Evolutionary conservation across 2,888 invertebrate species (phyloP).

Genomic region (Agrotis puta): DNA sequence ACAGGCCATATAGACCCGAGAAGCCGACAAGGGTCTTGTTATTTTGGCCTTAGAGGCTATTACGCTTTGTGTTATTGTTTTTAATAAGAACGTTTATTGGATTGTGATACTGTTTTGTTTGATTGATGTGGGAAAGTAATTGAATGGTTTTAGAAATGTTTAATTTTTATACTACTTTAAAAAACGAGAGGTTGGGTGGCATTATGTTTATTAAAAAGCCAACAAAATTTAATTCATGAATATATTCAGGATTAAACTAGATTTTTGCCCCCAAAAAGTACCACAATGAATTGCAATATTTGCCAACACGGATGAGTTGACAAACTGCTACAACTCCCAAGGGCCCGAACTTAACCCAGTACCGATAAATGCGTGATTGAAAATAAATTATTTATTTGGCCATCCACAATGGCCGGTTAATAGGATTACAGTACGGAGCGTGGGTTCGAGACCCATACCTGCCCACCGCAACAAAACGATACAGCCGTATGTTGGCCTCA

Average conservation of each 20-base stretch:
- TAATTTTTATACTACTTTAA: conserved; percentile 14
- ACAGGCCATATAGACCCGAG: conserved; percentile 68
- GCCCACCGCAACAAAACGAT: conserved; percentile 83
- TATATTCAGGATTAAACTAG: conserved; percentile 3
- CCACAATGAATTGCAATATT: conserved; percentile 50
- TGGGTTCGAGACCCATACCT: conserved; percentile 86
- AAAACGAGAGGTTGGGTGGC: neutral
- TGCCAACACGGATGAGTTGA: conserved; percentile 69
- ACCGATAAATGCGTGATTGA: conserved; percentile 78
- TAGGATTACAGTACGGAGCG: conserved; percentile 86
- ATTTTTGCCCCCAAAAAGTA: conserved; percentile 13
- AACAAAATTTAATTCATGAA: neutral
- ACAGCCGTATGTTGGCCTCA: conserved; percentile 78
- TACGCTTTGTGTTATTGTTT: conserved; percentile 82
- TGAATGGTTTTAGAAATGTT: conserved; percentile 21
- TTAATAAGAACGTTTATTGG: conserved; percentile 81
- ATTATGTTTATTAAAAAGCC: neutral
- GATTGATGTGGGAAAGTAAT: conserved; percentile 85
- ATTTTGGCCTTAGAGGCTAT: conserved; percentile 68
- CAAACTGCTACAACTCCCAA: conserved; percentile 72
- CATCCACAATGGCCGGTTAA: conserved; percentile 84
- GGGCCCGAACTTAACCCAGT: conserved; percentile 69
- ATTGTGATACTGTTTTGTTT: conserved; percentile 74
- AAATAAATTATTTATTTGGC: conserved; percentile 88
- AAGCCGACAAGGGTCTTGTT: conserved; percentile 78